Base-by-base conservation (phyloP, 1,140 invertebrate species). In the Piezodorus guildinii region DNA sequence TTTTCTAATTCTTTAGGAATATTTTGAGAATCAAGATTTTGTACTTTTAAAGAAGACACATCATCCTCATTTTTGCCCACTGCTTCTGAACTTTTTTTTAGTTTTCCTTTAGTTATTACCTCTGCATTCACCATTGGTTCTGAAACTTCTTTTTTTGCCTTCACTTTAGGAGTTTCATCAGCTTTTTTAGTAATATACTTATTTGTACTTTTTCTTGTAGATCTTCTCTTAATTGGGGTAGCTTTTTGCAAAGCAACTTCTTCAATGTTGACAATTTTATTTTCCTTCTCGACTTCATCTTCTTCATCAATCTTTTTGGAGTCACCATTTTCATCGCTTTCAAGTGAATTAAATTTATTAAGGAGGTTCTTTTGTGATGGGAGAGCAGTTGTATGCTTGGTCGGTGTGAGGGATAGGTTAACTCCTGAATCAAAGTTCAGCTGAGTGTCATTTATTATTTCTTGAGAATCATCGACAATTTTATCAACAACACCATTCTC, bases 361-460 rank as follows among this genome's bases (percentile, higher is more conserved):
- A 56, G 14, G 3, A 56, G 52, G 15, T 56, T 56, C 23, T 23
- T 56, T 4, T 19, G 52, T 4, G 52, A 4, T 15, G 52, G 52
- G 14, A n/a, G 52, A 23, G 17, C 21, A 27, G 52, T 4, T 1
- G 34, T 39, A 6, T 56, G 52, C 23, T 56, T 56, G 15, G 52
- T 56, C 5, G 52, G 52, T 23, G 52, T 56, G 5, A 25, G 23
- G 5, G 17, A 23, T 6, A 21, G 23, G 6, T 19, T 23, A 10
- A 56, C 14, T 27, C 14, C 23, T 23, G 52, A 25, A 21, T 56
- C 52, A 23, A 4, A 27, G 12, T 39, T 39, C 5, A 8, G 23
- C 25, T 63, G 62, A 5, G 62, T 52, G n/a, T 34, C 52, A 21
- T 49, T 23, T 8, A 63, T 34, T 14, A 63, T 63, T 21, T 63